phyloP scores from a whole-genome alignment of 2,888 invertebrate genomes.

The Pristionchus japonicus region DNA sequence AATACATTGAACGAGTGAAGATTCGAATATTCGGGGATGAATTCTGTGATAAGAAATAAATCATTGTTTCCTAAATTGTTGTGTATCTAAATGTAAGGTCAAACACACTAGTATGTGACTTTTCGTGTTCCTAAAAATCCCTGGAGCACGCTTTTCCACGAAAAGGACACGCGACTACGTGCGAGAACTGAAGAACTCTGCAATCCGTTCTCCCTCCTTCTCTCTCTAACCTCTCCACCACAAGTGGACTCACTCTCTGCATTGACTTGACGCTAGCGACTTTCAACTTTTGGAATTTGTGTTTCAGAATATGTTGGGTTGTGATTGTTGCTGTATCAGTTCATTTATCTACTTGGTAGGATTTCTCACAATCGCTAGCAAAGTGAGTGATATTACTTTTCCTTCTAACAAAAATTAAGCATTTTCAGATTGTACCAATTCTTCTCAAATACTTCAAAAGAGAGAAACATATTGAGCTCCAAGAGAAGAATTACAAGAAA shows the following conservation, averaged over 20 bases:
- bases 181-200: neutral
- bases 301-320: neutral
- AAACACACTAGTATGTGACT: no score
- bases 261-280: neutral
- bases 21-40: neutral
- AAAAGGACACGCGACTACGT: neutral
- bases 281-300: no score
- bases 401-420: neutral
- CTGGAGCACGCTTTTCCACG: neutral
- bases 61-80: no score
- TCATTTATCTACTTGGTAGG: neutral
- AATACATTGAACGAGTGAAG: neutral
- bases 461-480: neutral
- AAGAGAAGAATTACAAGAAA: constrained; percentile 57
- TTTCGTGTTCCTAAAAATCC: no score
- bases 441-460: neutral
- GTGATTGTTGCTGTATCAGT: neutral
- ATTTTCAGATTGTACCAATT: neutral
- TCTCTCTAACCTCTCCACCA: neutral
- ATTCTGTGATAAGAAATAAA: no score
- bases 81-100: no score
- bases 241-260: neutral
- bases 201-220: neutral
- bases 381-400: no score
- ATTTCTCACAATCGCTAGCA: neutral